phyloP scores from a whole-genome alignment of 1,140 invertebrate species.

The Gryllus bimaculatus region DNA sequence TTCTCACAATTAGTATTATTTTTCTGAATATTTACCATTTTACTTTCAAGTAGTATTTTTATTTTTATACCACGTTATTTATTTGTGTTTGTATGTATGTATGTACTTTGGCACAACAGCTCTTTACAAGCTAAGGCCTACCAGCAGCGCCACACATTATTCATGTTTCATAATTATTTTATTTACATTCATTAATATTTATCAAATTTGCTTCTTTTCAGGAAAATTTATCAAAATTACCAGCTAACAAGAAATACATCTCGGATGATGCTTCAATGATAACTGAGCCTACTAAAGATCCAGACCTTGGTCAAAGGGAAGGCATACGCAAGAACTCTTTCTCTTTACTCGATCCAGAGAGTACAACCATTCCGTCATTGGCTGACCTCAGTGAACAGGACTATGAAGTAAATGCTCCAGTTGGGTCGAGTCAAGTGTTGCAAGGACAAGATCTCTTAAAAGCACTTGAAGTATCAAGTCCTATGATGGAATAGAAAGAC shows the following conservation, averaged over 20 bases:
- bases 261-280: neutral
- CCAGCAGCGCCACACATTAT: neutral
- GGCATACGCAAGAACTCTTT: constrained; percentile 33
- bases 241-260: neutral
- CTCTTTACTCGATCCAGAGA: constrained; percentile 34
- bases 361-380: constrained; percentile 34
- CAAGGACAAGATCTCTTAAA: constrained; percentile 42
- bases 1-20: too few species aligned
- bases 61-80: too few species aligned
- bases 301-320: constrained; percentile 13
- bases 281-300: neutral
- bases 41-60: too few species aligned
- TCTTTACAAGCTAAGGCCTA: too few species aligned
- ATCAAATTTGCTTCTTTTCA: neutral
- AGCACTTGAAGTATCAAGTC: constrained; percentile 35
- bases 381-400: constrained; percentile 43
- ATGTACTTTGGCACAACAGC: too few species aligned
- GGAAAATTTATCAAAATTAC: neutral
- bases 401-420: constrained; percentile 46
- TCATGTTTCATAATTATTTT: neutral
- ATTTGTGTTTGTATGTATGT: too few species aligned
- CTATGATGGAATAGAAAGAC: neutral
- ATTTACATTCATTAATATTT: neutral
- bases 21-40: too few species aligned
- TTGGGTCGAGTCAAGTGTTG: constrained; percentile 33